phyloP scores from a whole-genome alignment of 2,113 vertebrate genomes.

The Phycodurus eques region DNA sequence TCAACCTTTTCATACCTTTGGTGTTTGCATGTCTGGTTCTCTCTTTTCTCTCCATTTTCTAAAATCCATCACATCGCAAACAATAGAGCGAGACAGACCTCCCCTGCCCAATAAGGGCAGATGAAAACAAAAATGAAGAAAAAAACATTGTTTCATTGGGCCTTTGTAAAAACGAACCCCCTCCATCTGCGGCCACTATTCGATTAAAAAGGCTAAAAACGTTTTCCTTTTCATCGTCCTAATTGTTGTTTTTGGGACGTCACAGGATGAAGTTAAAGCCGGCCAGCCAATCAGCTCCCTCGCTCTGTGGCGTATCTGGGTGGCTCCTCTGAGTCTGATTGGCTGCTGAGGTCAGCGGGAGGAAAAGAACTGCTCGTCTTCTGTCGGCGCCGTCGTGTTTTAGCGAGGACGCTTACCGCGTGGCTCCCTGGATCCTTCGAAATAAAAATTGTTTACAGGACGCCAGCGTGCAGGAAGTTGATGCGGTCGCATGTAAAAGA shows the following conservation, averaged over 20 bases:
- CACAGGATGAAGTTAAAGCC: not conserved
- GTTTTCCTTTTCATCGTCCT: not conserved
- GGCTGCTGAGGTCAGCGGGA: constrained; percentile 10
- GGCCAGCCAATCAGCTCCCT: constrained; percentile 46
- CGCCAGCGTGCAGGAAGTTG: not conserved
- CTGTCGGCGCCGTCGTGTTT: constrained; percentile 25
- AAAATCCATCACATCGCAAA: too few relatives aligned
- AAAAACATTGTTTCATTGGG: too few relatives aligned
- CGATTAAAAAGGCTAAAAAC: too few relatives aligned
- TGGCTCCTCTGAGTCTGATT: constrained; percentile 30
- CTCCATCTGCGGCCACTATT: too few relatives aligned
- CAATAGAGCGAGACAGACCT: too few relatives aligned
- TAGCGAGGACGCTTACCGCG: not conserved
- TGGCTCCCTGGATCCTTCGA: constrained; percentile 25
- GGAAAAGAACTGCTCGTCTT: constrained; percentile 4
- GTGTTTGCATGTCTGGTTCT: too few relatives aligned
- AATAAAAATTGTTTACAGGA: not conserved
- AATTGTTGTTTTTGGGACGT: not conserved
- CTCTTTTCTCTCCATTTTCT: too few relatives aligned
- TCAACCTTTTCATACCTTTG: too few relatives aligned
- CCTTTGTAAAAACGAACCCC: too few relatives aligned
- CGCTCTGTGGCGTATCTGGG: constrained; percentile 28
- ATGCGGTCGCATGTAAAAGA: not conserved
- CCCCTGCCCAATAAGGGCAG: too few relatives aligned
- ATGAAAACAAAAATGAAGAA: too few relatives aligned